These are phyloP conservation scores for Panopea generosa DNA, from an alignment of 2,888 invertebrate genomes.

Conservation along the genomic window DNA sequence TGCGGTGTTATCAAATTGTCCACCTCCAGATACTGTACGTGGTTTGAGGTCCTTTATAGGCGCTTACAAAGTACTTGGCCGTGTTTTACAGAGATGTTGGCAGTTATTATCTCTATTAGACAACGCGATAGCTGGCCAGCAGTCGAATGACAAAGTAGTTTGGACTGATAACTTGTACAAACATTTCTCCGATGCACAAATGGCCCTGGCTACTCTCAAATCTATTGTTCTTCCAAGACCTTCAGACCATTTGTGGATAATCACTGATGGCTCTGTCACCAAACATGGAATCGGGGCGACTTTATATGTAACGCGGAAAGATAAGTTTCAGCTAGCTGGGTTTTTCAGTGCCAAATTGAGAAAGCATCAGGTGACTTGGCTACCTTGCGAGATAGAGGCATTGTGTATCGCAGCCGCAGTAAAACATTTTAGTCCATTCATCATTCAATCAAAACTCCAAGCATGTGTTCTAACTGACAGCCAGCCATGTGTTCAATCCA, in stretches of 20 bases:
- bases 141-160: background rate
- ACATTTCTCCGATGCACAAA: conserved; percentile 7
- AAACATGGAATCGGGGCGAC: conserved; percentile 56
- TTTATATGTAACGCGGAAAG: conserved; percentile 43
- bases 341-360: conserved; percentile 63
- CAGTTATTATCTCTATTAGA: background rate
- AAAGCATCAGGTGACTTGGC: conserved; percentile 58
- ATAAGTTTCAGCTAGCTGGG: conserved; percentile 44
- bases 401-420: conserved; percentile 56
- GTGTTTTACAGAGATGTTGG: background rate
- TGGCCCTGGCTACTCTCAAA: conserved; percentile 7
- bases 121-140: background rate
- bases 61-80: background rate
- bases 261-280: conserved; percentile 41
- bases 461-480: conserved; percentile 55
- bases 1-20: too few relatives aligned
- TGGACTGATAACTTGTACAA: background rate
- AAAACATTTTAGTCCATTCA: conserved; percentile 67
- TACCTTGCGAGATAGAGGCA: conserved; percentile 70
- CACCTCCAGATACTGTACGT: too few relatives aligned
- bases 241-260: too few relatives aligned
- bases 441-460: conserved; percentile 55
- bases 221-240: conserved; percentile 31
- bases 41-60: background rate
- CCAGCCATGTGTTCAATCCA: conserved; percentile 65